A percentile compares a stretch with the other conserved stretches of the same genome.
Conservation (phyloP, 2,888 invertebrate genomes). For the Pharmacophagus antenor region DNA sequence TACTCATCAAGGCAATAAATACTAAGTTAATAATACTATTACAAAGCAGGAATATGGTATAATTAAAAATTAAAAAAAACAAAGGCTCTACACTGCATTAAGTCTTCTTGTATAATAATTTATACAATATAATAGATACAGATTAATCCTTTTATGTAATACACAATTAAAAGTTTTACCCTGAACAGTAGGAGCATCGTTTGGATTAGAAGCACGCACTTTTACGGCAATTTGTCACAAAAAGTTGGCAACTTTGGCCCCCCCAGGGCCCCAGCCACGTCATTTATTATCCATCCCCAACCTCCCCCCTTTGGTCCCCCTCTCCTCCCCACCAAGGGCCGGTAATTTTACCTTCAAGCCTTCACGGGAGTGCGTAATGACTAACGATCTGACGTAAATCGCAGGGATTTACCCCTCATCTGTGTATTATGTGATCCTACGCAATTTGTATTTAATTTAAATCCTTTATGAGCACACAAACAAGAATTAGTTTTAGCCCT, state of each 20-base stretch:
- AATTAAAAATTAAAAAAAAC: too few relatives aligned
- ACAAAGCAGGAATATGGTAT: too few relatives aligned
- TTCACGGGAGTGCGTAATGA: conserved; percentile 75
- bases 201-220: conserved; percentile 61
- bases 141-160: not conserved
- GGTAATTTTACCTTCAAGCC: conserved; percentile 75
- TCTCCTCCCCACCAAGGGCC: conserved; percentile 64
- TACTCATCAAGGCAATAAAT: too few relatives aligned
- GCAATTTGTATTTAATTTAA: conserved; percentile 9
- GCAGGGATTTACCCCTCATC: conserved; percentile 64
- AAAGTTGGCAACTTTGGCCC: conserved; percentile 72
- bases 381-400: conserved; percentile 71
- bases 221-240: conserved; percentile 77
- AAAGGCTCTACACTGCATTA: too few relatives aligned
- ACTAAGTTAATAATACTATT: too few relatives aligned
- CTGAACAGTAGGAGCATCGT: conserved; percentile 9
- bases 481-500: not conserved
- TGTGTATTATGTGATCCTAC: conserved; percentile 28
- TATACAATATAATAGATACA: not conserved
- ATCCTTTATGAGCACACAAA: not conserved
- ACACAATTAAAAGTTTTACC: conserved; percentile 6
- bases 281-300: conserved; percentile 65
- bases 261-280: conserved; percentile 53
- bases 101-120: too few relatives aligned
- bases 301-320: conserved; percentile 38